Evolutionary conservation across 2,888 invertebrate genomes (phyloP), one percentile per base, ranked within the genome.

Genomic region (Drosophila fulvimacula): DNA sequence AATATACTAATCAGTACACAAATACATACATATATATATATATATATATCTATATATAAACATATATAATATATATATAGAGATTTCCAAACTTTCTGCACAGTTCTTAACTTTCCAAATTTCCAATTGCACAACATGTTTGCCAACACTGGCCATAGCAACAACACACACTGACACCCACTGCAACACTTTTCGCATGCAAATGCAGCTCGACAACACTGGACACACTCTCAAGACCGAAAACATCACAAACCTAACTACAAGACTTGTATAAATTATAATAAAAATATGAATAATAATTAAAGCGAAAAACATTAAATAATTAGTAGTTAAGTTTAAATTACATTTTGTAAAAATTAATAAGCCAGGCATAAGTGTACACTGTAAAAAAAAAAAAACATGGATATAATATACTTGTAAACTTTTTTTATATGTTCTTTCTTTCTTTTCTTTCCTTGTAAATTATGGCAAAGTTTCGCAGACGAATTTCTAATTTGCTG

Each of bases 191-290:
- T 60, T 79, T 60, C 69, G 60, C 61, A 55, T 72, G 44, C 56
- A 46, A 56, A 58, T 61, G 77, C 79, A 74, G 27, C 61, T 64
- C 56, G 65, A 64, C 69, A 57, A 71, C 86, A 87, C 76, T 83
- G 68, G 46, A 63, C 27, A 67, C 68, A 65, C 71, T 79, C 62
- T 85, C 82, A 49, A 78, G 38, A 52, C 15, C 39, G 55, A 49
- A 71, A 82, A 82, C 21, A 44, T 85, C 83, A 88, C 88, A 73
- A 88, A 89, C 89, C 88, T 81, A 90, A 89, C 82, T 90, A 91
- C 90, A 91, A 91, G 91, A 91, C 91, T 91, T 91, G 91, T 91
- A 91, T 81, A 83, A 91, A 82, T 82, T 72, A 86, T 66, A 60
- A 86, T 64, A 60, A 57, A 68, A 55, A 69, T 39, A 38, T 39